Evolutionary conservation across 2,113 vertebrate genomes (phyloP).

Genomic region (Grantiella picta): DNA sequence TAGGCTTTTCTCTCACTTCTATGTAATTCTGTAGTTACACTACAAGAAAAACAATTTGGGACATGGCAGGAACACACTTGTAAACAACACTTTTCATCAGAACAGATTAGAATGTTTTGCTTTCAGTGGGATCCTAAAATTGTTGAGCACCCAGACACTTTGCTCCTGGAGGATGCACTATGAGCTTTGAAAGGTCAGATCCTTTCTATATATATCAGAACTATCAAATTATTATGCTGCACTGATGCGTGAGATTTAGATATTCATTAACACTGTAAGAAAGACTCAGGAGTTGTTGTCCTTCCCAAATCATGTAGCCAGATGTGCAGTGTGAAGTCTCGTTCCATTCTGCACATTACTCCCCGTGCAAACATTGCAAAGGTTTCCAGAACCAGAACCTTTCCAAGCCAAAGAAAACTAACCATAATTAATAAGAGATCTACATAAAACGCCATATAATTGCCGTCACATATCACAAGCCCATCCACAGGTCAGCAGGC

Average conservation of each 20-base stretch:
- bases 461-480: background rate
- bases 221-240: background rate
- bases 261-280: background rate
- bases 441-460: accelerated
- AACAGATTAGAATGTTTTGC: background rate
- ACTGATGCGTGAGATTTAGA: background rate
- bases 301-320: background rate
- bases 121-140: background rate
- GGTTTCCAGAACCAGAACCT: background rate
- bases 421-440: background rate
- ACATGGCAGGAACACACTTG: background rate
- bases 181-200: background rate
- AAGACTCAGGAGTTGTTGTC: background rate
- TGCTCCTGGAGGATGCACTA: background rate
- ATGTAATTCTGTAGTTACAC: background rate
- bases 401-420: background rate
- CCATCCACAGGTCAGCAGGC: background rate
- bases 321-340: background rate
- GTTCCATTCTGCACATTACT: background rate
- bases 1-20: background rate
- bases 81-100: background rate
- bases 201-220: background rate
- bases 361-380: background rate
- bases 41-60: background rate
- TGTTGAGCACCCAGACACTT: background rate